Percentiles rank a stretch among this genome's conserved stretches.
Conservation (phyloP, 2,113 vertebrate genomes). For the Emberiza fucata region DNA sequence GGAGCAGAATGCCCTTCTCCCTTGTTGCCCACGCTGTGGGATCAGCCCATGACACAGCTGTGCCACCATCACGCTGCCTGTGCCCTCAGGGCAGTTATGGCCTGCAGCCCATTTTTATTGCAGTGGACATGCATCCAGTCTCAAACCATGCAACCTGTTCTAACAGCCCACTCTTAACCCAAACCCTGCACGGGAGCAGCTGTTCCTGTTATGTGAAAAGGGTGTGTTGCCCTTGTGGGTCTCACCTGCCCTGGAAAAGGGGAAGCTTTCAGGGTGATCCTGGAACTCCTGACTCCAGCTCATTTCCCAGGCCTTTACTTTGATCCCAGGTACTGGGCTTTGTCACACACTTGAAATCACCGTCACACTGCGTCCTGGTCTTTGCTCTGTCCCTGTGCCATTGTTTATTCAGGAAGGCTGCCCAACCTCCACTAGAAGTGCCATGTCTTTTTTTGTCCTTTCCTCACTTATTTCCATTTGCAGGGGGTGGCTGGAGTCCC, state of each 20-base stretch:
- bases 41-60: neutral
- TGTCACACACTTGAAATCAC: accelerated
- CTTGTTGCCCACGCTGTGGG: neutral
- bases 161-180: neutral
- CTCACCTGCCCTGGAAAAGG: neutral
- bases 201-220: neutral
- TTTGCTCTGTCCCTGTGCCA: neutral
- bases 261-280: neutral
- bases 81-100: accelerated
- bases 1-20: neutral
- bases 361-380: accelerated
- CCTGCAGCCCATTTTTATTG: neutral
- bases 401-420: neutral
- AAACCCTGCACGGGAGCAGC: neutral
- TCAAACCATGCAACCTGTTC: neutral
- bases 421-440: neutral
- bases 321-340: neutral
- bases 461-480: neutral
- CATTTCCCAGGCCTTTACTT: neutral
- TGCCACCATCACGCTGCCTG: accelerated
- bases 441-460: neutral
- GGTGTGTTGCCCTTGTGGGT: accelerated
- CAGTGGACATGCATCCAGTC: neutral
- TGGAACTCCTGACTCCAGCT: neutral
- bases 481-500: neutral